A percentile compares a stretch with the other conserved stretches of the same genome.
Evolutionary conservation across 2,888 invertebrate genomes (phyloP).

Genomic region (Agonopterix subpropinquella): DNA sequence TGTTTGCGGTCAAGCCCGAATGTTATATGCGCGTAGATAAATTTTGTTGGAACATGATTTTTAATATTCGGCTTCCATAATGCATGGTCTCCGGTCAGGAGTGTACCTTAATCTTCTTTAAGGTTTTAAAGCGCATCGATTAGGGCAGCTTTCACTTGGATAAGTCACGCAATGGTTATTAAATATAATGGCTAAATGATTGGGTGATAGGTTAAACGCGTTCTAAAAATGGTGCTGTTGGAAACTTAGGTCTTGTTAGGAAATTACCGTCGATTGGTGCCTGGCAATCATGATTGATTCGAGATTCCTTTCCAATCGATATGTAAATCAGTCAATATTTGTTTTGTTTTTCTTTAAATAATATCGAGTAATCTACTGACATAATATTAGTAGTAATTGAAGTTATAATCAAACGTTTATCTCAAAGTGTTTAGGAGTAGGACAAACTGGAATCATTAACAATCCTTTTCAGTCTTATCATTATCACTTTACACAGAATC

Average conservation of each 20-base stretch:
- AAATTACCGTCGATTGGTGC: too few relatives aligned
- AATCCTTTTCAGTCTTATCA: too few relatives aligned
- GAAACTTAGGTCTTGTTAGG: conserved; percentile 5
- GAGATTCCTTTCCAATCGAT: too few relatives aligned
- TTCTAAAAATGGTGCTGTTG: conserved; percentile 8
- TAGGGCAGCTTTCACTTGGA: conserved; percentile 51
- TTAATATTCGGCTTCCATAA: conserved; percentile 46
- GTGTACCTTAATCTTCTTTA: conserved; percentile 37
- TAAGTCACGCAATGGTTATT: conserved; percentile 52
- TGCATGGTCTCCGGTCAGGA: conserved; percentile 20
- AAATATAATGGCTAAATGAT: conserved; percentile 28
- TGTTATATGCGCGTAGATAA: conserved; percentile 38
- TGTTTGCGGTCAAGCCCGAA: conserved; percentile 52
- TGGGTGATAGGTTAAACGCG: conserved; percentile 12
- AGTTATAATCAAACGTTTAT: too few relatives aligned
- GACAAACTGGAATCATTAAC: too few relatives aligned
- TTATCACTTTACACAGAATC: too few relatives aligned
- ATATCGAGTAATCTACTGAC: too few relatives aligned
- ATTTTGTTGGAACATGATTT: conserved; percentile 42
- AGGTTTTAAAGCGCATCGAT: conserved; percentile 50
- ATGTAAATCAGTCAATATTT: too few relatives aligned
- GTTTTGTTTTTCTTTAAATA: too few relatives aligned
- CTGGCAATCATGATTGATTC: too few relatives aligned
- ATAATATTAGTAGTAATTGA: too few relatives aligned
- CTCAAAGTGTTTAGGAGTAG: too few relatives aligned